Evolutionary conservation across 2,113 vertebrate species (phyloP), one percentile per base, ranked within the genome.

Genomic region (Leucoraja erinaceus): DNA sequence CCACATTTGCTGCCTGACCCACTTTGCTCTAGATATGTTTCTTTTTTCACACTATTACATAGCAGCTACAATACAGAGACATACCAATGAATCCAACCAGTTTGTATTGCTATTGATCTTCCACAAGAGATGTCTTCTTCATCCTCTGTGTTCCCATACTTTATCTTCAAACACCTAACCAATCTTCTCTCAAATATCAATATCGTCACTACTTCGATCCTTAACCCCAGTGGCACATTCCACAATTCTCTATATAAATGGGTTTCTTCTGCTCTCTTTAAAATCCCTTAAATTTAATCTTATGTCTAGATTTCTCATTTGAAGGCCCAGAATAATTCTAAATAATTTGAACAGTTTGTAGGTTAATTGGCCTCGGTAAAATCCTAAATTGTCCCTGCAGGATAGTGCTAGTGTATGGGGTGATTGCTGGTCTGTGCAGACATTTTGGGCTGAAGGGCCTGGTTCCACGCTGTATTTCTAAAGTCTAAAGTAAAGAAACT

Each of bases 151-250:
- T 56, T 83, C 47, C 22, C 20, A 83, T 56, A 83, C 8, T 47
- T 83, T 83, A 83, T 61, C 54, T 86, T 86, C 56, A 86, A 61
- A 61, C 54, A n/a, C 56, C n/a, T 86, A 86, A n/a, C 81, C 81
- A 86, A 86, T 28, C 56, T 59, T 28, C 61, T 61, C 81, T n/a
- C 22, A n/a, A 11, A 86, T 61, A 56, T 86, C 81, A 61, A 86
- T 28, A n/a, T 61, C 22, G 81, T 61, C 81, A 28, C 56, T 86
- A 54, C 2, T n/a, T 14, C 56, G 22, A 86, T 86, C 28, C 10
- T 59, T 61, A 83, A 61, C 81, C 25, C 81, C 4, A n/a, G 56
- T 56, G 59, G 25, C 61, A 54, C 5, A n/a, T 86, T 61, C 18
- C 25, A 61, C 56, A 61, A 61, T 38, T 18, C 31, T 38, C 22